A percentile compares a stretch with the other conserved stretches of the same genome.
These are phyloP conservation scores for Philereme transversata DNA, from an alignment of 2,888 invertebrate genomes.

Conservation along the genomic window DNA sequence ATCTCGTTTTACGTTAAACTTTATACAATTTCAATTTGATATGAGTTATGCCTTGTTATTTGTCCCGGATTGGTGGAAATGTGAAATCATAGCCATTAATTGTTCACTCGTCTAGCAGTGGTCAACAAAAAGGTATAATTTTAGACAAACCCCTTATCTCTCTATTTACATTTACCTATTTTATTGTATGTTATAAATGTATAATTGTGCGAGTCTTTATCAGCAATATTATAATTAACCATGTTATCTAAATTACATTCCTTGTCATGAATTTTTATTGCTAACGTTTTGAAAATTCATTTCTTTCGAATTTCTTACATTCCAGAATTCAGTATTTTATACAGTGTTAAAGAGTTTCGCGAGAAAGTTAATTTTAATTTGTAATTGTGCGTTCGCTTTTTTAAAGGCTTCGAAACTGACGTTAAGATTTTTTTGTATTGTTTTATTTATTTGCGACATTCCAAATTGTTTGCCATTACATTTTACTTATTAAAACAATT, in stretches of 20 bases:
- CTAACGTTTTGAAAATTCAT: slow-evolving; percentile 34
- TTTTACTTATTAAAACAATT: background rate
- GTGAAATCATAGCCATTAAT: too few species aligned
- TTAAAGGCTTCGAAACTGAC: background rate
- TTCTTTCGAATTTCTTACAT: slow-evolving; percentile 50
- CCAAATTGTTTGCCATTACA: background rate
- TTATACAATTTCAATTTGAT: too few species aligned
- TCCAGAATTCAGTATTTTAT: slow-evolving; percentile 57
- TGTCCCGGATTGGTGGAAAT: too few species aligned
- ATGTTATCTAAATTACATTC: slow-evolving; percentile 35
- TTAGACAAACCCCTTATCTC: slow-evolving; percentile 10
- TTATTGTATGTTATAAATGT: slow-evolving; percentile 4
- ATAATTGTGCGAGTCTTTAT: slow-evolving; percentile 5
- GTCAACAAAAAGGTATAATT: background rate
- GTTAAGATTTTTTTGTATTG: slow-evolving; percentile 10
- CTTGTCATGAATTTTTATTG: slow-evolving; percentile 32
- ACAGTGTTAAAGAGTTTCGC: slow-evolving; percentile 17
- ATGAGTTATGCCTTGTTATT: too few species aligned
- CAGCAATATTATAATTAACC: background rate
- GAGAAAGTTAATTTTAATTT: slow-evolving; percentile 7
- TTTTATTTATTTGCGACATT: slow-evolving; percentile 15
- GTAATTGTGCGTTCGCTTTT: background rate
- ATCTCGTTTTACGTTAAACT: slow-evolving; percentile 17
- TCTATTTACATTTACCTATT: slow-evolving; percentile 10
- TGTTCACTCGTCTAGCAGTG: slow-evolving; percentile 21